These are phyloP conservation scores for Diogma glabrata DNA, from an alignment of 2,888 invertebrate genomes.

Conservation along the genomic window DNA sequence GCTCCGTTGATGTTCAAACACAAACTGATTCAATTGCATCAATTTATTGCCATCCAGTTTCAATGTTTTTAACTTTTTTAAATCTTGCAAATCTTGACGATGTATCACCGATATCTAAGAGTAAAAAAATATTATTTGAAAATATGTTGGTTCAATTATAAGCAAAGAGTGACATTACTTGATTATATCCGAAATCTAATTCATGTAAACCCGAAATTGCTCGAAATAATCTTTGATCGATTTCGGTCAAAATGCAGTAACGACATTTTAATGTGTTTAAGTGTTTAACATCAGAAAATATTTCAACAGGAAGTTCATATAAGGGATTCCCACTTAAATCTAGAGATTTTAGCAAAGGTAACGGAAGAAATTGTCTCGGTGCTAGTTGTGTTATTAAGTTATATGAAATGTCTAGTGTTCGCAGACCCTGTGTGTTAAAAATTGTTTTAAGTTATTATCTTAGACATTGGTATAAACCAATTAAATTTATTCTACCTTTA, in stretches of 20 bases:
- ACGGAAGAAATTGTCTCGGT: constrained; percentile 60
- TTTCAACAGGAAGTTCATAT: constrained; percentile 62
- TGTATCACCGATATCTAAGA: constrained; percentile 55
- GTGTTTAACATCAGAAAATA: constrained; percentile 63
- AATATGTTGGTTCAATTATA: no score
- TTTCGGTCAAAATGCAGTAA: constrained; percentile 55
- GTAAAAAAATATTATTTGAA: background rate
- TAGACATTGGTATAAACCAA: background rate
- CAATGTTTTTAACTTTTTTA: constrained; percentile 50
- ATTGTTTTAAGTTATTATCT: no score
- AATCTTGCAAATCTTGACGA: constrained; percentile 57
- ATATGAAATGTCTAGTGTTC: constrained; percentile 48
- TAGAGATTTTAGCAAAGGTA: constrained; percentile 56
- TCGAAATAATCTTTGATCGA: constrained; percentile 69
- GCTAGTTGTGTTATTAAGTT: constrained; percentile 57
- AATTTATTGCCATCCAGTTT: constrained; percentile 68
- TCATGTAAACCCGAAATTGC: constrained; percentile 58
- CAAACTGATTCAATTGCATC: constrained; percentile 62
- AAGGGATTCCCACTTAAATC: constrained; percentile 67
- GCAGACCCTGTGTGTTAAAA: constrained; percentile 46
- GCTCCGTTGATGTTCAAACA: constrained; percentile 42
- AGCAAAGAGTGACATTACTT: constrained; percentile 29
- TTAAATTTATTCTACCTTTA: constrained; percentile 47
- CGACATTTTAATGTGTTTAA: constrained; percentile 60
- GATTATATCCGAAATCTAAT: constrained; percentile 66